Conservation (phyloP, 1,140 invertebrate species). For the Hestina assimilis region DNA sequence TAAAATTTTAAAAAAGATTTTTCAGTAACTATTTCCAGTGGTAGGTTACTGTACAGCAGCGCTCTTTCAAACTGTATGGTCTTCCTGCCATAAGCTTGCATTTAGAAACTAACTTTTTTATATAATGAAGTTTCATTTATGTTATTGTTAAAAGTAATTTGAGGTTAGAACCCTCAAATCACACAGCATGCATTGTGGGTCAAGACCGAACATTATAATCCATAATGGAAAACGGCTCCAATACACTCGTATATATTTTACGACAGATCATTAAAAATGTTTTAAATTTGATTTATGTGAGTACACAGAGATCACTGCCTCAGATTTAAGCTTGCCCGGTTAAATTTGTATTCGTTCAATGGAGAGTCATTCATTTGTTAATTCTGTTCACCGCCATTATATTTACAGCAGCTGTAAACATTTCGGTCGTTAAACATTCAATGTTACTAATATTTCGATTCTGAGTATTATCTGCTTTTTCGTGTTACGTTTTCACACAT, state of each 20-base stretch:
- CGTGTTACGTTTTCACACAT: constrained; percentile 1
- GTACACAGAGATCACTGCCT: constrained; percentile 45
- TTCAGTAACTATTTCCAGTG: no score
- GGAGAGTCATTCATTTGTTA: constrained; percentile 67
- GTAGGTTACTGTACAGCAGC: no score
- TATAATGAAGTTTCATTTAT: no score
- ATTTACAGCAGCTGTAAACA: constrained; percentile 66
- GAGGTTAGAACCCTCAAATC: constrained; percentile 7
- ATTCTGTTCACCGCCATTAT: constrained; percentile 60
- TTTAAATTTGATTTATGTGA: constrained; percentile 69
- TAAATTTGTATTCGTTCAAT: constrained; percentile 62
- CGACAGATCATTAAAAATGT: constrained; percentile 65
- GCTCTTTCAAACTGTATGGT: no score
- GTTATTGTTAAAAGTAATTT: neutral
- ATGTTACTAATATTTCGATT: constrained; percentile 35
- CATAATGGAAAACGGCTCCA: constrained; percentile 36
- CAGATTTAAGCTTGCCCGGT: constrained; percentile 38
- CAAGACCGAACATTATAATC: constrained; percentile 37
- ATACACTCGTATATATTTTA: constrained; percentile 56
- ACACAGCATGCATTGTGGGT: constrained; percentile 32
- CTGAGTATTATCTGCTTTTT: constrained; percentile 24
- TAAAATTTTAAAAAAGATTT: no score
- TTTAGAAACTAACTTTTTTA: no score
- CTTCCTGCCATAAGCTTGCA: no score
- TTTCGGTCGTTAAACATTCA: constrained; percentile 49